These are phyloP conservation scores for Tympanuchus pallidicinctus DNA, from an alignment of 2,113 vertebrate species.

Conservation along the genomic window DNA sequence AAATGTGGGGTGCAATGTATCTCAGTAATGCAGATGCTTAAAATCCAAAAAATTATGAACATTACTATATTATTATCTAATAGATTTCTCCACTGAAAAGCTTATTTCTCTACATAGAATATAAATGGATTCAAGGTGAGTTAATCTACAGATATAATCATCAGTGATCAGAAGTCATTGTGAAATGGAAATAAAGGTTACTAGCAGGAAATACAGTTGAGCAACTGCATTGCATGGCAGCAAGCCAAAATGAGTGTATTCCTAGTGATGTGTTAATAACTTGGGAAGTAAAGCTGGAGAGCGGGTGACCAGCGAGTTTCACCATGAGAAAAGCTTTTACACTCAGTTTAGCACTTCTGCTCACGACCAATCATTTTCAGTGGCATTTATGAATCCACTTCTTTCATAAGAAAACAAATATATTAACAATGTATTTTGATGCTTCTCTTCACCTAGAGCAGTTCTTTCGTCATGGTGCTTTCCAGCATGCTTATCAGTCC, in stretches of 20 bases:
- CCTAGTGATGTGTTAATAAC: not conserved
- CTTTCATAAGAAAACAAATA: not conserved
- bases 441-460: not conserved
- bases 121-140: slow-evolving; percentile 29
- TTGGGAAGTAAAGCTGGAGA: not conserved
- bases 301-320: not conserved
- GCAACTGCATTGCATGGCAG: not conserved
- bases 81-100: not conserved
- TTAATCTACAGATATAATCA: slow-evolving; percentile 1
- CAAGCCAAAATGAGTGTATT: not conserved
- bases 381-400: not conserved
- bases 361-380: not conserved
- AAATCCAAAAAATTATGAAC: not conserved
- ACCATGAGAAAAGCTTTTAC: not conserved
- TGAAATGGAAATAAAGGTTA: slow-evolving; percentile 50
- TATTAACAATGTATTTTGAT: not conserved
- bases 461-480: not conserved
- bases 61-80: not conserved
- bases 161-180: not conserved
- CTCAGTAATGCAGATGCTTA: not conserved
- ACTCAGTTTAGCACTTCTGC: not conserved
- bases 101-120: not conserved
- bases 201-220: slow-evolving; percentile 14
- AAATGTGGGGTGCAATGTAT: not conserved
- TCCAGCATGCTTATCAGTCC: not conserved